Evolutionary conservation across 1,140 invertebrate species (phyloP), one percentile per base, ranked within the genome.

Genomic region (Drosophila sp.): DNA sequence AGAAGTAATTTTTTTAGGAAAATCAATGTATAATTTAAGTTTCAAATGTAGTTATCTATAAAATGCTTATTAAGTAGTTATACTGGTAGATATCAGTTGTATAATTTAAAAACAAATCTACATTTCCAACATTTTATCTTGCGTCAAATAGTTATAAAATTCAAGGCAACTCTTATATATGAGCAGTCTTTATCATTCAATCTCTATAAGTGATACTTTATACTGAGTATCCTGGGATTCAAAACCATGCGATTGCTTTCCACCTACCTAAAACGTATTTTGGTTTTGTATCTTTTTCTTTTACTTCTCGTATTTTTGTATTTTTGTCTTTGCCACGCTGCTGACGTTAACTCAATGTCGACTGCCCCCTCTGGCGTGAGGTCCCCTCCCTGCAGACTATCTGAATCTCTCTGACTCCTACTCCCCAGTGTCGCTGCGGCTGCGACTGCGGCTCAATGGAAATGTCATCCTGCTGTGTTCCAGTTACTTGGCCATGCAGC

Each of bases 381-480:
- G 11, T n/a, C 38, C 16, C 2, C 63, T 21, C 34, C 40, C 32
- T 50, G 59, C 41, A 29, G 71, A 21, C 21, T 21, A 1, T 21
- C 21, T 21, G 21, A 21, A 4, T 21, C n/a, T n/a, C n/a, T n/a
- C 21, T 32, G 61, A 40, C 58, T 62, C 43, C 32, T 46, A 41
- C 61, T 61, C 25, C 27, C 16, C 21, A 14, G 25, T 16, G 4
- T 50, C 21, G 34, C 27, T 53, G 54, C 54, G 65, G 65, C 36
- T 46, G 54, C 54, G 65, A 57, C 36, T 46, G 51, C 58, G 71
- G 66, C 83, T 89, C 83, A 89, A 89, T 89, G 83, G 81, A 89
- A 89, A 83, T 89, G 83, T 89, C 83, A 89, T 89, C 83, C 83
- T 89, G 83, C 83, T 89, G 83, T 89, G 83, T 89, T 89, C 83